Percentiles rank a stretch among this genome's conserved stretches.
phyloP scores from a whole-genome alignment of 1,140 invertebrate species.

The Drosophila rufa region DNA sequence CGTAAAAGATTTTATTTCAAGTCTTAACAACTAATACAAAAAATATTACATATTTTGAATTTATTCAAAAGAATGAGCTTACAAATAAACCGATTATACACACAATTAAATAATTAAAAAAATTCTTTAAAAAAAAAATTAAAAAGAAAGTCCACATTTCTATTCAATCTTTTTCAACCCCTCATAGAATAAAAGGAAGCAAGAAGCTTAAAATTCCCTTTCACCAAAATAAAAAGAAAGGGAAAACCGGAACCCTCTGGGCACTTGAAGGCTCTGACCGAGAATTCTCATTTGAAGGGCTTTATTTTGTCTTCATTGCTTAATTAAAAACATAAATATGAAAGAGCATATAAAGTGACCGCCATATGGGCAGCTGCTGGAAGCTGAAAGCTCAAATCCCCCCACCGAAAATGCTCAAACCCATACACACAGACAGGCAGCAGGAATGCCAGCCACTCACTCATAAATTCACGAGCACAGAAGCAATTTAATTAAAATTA shows the following conservation, averaged over 20 bases:
- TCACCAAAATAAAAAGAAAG: background rate
- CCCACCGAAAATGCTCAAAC: slow-evolving; percentile 21
- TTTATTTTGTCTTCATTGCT: slow-evolving; percentile 53
- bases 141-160: background rate
- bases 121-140: background rate
- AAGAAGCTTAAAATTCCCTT: slow-evolving; percentile 7
- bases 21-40: too few species aligned
- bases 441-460: slow-evolving; percentile 45
- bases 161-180: background rate
- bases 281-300: slow-evolving; percentile 35
- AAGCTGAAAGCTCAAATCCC: slow-evolving; percentile 8
- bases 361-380: too few species aligned
- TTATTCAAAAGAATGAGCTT: fast-evolving
- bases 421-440: slow-evolving; percentile 15
- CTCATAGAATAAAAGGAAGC: background rate
- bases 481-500: slow-evolving; percentile 84
- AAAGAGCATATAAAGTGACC: slow-evolving; percentile 48
- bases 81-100: background rate
- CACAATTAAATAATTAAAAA: background rate
- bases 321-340: slow-evolving; percentile 69
- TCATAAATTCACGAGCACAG: slow-evolving; percentile 65
- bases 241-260: background rate
- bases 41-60: too few species aligned
- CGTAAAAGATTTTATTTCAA: too few species aligned
- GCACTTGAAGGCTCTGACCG: slow-evolving; percentile 14